Base-by-base conservation (phyloP, 2,797 vertebrate genomes). In the Chlorospingus semifuscus region DNA sequence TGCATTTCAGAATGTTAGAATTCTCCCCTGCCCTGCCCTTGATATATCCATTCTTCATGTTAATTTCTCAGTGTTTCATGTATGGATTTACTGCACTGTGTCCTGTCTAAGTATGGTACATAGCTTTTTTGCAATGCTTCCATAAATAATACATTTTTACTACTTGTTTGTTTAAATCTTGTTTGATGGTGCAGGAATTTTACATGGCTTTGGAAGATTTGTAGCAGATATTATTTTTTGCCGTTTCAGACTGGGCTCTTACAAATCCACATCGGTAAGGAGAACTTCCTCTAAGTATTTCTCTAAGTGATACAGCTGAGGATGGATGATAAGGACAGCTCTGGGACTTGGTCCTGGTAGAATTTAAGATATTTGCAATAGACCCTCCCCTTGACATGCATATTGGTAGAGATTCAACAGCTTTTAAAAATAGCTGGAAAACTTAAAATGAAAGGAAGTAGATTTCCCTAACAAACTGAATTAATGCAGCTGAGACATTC, bases 191-290 rank as follows among this genome's bases (percentile, higher is more conserved):
- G 50, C 96, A 99, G 99, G 99, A 36, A 99, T 99, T 98, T 96
- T 99, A 94, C 99, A 99, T 32, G 97, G 98, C 53, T 95, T 99
- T 95, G 98, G 99, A 55, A 99, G 99, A 95, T 99, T 98, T 97
- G 95, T 99, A 91, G 98, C 99, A 46, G 99, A 99, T 96, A 86
- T 99, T 15, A 69, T 99, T 95, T 99, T 98, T 98, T 99, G 99
- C 97, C 99, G 99, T 96, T 99, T 99, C 94, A 98, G 98, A 97
- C 97, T 99, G 91, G 99, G 99, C 94, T 97, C 98, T 79, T 98
- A 98, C 96, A 98, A 90, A 95, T 97, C 96, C 59, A 71, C 37
- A 89, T 95, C 96, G 49, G 98, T 98, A 97, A 98, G 98, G 95
- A 82, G 29, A 78, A 20, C 30, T 79, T 89, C 16, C 53, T 64